Conservation (phyloP, 2,888 invertebrate species). For the Helleia helle region DNA sequence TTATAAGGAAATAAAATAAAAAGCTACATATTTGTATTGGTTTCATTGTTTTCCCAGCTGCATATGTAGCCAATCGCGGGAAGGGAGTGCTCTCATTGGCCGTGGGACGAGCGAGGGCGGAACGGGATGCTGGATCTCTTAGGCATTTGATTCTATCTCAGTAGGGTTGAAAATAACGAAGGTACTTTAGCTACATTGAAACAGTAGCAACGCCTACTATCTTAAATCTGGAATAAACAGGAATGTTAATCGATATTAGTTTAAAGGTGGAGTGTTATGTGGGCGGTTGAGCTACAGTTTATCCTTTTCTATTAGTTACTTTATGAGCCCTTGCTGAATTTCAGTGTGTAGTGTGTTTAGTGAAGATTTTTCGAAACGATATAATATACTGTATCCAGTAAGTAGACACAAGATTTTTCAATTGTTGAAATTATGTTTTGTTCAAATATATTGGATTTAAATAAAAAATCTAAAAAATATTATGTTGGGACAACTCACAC, state of each 20-base stretch:
- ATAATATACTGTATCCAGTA: too few species aligned
- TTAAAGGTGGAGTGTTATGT: constrained; percentile 50
- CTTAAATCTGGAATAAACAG: constrained; percentile 37
- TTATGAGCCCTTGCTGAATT: not conserved
- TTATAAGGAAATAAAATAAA: constrained; percentile 46
- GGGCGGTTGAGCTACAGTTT: constrained; percentile 29
- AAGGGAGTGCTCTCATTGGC: constrained; percentile 40
- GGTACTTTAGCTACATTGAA: constrained; percentile 30
- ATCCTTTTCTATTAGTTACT: not conserved
- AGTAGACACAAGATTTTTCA: too few species aligned
- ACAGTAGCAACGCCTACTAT: constrained; percentile 49
- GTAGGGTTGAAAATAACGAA: constrained; percentile 38
- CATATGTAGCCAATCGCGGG: constrained; percentile 55
- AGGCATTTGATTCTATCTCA: constrained; percentile 38
- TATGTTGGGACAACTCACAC: too few species aligned
- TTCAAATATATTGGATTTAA: too few species aligned
- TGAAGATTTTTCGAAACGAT: too few species aligned
- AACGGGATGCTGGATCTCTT: constrained; percentile 30
- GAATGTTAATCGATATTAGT: constrained; percentile 42
- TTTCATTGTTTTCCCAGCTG: constrained; percentile 42
- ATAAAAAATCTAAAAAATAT: too few species aligned
- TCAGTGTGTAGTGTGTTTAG: too few species aligned
- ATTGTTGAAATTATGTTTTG: too few species aligned
- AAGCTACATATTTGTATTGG: constrained; percentile 33
- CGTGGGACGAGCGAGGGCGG: constrained; percentile 40